Evolutionary conservation across 2,113 vertebrate genomes (phyloP).

Genomic region (Anarrhichthys ocellatus): DNA sequence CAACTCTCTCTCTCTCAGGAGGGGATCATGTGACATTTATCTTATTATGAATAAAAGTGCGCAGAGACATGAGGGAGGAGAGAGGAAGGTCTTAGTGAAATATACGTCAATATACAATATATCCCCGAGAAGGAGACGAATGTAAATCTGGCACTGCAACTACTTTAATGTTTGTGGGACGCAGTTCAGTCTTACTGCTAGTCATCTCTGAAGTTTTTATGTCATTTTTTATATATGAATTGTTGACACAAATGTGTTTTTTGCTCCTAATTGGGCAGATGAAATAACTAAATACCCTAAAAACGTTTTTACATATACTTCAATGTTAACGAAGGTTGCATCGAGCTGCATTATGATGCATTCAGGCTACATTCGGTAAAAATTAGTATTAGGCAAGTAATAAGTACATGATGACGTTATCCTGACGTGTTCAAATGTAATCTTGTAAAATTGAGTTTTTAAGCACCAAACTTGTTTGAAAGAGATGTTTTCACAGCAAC

Average conservation of each 20-base stretch:
- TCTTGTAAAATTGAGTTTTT: too few relatives aligned
- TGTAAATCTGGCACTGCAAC: background rate
- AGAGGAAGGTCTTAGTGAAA: background rate
- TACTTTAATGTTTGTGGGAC: background rate
- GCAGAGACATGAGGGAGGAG: slow-evolving; percentile 10
- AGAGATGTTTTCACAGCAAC: too few relatives aligned
- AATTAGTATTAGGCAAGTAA: too few relatives aligned
- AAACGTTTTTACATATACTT: background rate
- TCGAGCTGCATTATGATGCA: too few relatives aligned
- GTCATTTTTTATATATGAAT: background rate
- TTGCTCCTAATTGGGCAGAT: background rate
- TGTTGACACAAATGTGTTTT: background rate
- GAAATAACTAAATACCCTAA: background rate
- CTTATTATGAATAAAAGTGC: slow-evolving; percentile 41
- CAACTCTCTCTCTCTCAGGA: slow-evolving; percentile 26
- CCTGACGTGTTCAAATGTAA: too few relatives aligned
- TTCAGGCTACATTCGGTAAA: background rate
- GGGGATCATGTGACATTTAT: slow-evolving; percentile 13
- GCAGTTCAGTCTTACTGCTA: too few relatives aligned
- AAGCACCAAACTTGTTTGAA: too few relatives aligned
- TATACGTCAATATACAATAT: background rate
- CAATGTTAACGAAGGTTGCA: too few relatives aligned
- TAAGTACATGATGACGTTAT: too few relatives aligned
- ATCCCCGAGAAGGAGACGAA: background rate
- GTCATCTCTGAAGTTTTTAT: too few relatives aligned